Conservation (phyloP, 2,888 invertebrate species). For the Marronus borbonicus region DNA sequence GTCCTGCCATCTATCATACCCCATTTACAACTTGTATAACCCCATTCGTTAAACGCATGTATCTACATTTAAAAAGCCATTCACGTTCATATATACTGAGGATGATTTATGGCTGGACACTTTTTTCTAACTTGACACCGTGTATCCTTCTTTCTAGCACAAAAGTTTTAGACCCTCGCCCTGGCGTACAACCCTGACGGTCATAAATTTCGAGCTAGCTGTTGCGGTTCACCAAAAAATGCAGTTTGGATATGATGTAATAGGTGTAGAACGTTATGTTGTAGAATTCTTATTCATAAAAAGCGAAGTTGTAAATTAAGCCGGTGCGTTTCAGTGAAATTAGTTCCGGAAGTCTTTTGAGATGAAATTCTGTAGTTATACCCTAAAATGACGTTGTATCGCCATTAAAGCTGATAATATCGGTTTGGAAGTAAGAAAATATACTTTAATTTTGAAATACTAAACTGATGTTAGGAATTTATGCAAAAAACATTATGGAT, state of each 20-base stretch:
- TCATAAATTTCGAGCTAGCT: neutral
- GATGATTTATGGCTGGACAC: conserved; percentile 6
- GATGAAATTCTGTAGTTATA: too few relatives aligned
- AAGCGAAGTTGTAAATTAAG: too few relatives aligned
- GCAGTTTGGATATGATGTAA: conserved; percentile 1
- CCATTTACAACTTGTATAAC: neutral
- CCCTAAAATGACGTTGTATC: too few relatives aligned
- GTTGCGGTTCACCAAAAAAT: conserved; percentile 15
- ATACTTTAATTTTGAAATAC: too few relatives aligned
- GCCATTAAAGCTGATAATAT: too few relatives aligned
- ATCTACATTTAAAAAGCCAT: conserved; percentile 5
- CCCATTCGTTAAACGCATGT: neutral
- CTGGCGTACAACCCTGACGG: neutral
- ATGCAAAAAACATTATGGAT: too few relatives aligned
- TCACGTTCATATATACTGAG: neutral
- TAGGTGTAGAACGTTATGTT: neutral
- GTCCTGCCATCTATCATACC: neutral
- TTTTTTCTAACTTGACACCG: neutral
- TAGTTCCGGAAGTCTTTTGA: too few relatives aligned
- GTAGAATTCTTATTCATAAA: neutral
- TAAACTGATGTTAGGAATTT: too few relatives aligned
- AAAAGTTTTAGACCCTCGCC: neutral
- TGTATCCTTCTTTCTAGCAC: neutral
- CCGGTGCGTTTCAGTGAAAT: too few relatives aligned
- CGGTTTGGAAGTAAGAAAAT: too few relatives aligned